These are phyloP conservation scores for Drosophila grimshawi DNA, from an alignment of 1,140 invertebrate genomes.

Conservation along the genomic window DNA sequence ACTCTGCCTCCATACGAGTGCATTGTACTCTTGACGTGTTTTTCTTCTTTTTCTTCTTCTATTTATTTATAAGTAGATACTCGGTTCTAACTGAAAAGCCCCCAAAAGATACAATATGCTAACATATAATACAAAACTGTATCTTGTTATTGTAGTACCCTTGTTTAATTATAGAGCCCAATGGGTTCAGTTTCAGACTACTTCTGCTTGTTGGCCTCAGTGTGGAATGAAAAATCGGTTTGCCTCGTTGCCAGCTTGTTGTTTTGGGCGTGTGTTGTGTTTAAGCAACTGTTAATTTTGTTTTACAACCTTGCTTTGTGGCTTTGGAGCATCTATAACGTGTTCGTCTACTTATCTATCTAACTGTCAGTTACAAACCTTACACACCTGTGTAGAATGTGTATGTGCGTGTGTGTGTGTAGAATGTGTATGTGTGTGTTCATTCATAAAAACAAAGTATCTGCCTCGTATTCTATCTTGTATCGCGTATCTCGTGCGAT, in stretches of 20 bases:
- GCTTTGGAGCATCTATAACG: slow-evolving; percentile 67
- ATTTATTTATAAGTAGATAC: slow-evolving; percentile 37
- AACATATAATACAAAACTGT: slow-evolving; percentile 10
- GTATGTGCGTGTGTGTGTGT: not conserved
- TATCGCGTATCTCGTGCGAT: slow-evolving; percentile 40
- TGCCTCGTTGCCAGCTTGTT: slow-evolving; percentile 2
- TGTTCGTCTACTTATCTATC: slow-evolving; percentile 49
- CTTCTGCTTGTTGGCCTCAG: not conserved
- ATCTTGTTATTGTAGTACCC: slow-evolving; percentile 29
- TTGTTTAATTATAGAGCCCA: slow-evolving; percentile 77
- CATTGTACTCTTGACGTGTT: slow-evolving; percentile 66
- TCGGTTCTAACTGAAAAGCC: slow-evolving; percentile 64
- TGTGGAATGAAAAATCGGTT: slow-evolving; percentile 1
- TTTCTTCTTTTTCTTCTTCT: slow-evolving; percentile 36
- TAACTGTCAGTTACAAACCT: slow-evolving; percentile 62
- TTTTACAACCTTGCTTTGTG: slow-evolving; percentile 72
- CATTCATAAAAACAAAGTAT: slow-evolving; percentile 57
- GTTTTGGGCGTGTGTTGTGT: slow-evolving; percentile 64
- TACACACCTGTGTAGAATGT: slow-evolving; percentile 19
- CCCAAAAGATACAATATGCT: slow-evolving; percentile 30
- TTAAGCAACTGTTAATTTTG: slow-evolving; percentile 82
- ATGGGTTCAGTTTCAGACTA: slow-evolving; percentile 24
- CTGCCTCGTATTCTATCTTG: slow-evolving; percentile 7
- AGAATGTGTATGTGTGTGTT: slow-evolving; percentile 9
- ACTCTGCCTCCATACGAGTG: slow-evolving; percentile 45